Evolutionary conservation across 2,797 vertebrate species (phyloP).

Genomic region (Myotis daubentonii): DNA sequence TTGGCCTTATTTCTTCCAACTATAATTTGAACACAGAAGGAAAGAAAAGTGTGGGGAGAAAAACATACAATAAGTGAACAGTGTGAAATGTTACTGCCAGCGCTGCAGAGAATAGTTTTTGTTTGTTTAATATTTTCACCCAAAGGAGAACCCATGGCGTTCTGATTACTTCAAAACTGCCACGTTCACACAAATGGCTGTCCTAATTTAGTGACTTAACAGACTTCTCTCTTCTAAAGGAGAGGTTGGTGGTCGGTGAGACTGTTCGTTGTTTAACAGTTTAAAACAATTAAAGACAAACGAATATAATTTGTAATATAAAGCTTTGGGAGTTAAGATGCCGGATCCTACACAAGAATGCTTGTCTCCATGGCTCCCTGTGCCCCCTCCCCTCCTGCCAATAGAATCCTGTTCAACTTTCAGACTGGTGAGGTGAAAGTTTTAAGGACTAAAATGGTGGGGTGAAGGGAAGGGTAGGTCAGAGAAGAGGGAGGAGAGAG

Average conservation of each 20-base stretch:
- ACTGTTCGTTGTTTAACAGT: not conserved
- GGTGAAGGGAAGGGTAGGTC: too few relatives aligned
- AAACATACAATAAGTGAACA: conserved; percentile 54
- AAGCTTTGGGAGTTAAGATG: not conserved
- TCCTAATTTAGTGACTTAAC: not conserved
- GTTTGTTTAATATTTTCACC: not conserved
- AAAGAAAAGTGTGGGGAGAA: conserved; percentile 66
- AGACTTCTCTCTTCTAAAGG: not conserved
- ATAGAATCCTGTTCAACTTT: not conserved
- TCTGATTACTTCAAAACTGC: not conserved
- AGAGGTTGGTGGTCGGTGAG: not conserved
- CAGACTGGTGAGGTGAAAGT: conserved; percentile 42
- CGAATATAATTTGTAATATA: not conserved
- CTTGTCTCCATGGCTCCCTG: not conserved
- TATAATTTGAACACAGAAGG: conserved; percentile 68
- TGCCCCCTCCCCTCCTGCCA: not conserved
- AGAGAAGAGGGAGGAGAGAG: not conserved
- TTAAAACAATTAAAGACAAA: not conserved
- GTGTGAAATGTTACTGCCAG: conserved; percentile 58
- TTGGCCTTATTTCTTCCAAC: not conserved
- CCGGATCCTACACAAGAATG: not conserved
- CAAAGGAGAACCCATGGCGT: not conserved
- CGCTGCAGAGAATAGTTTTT: not conserved
- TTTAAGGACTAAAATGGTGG: not conserved
- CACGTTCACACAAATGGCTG: not conserved